Base-by-base conservation (phyloP, 2,113 vertebrate species). In the Smithornis capensis region DNA sequence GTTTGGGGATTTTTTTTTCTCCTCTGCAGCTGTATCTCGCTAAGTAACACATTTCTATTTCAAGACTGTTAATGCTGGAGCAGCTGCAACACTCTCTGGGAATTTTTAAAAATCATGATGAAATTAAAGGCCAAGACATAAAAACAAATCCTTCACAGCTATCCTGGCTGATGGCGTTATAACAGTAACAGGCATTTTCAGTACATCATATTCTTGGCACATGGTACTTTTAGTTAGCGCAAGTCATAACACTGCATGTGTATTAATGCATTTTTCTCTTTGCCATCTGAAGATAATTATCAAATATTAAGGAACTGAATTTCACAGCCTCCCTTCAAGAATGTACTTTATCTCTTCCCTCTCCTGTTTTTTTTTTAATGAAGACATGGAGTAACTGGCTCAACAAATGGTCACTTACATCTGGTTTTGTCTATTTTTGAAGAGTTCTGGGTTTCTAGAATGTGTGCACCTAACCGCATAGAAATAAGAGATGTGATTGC, bases 1-100 rank as follows among this genome's bases (percentile, higher is more conserved):
- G 79, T 88, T 93, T 90, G 64, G 92, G 89, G 79, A 78, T 57
- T 94, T 97, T 98, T 97, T 97, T 97, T 96, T 96, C 84, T 90
- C 75, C 68, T 97, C 83, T 97, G 95, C 98, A 98, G 97, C 98
- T 98, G 97, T 97, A 98, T 98, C 90, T 97, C 75, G 18, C 96
- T 96, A 95, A 98, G 94, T 96, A 97, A 97, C 97, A 97, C 95
- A 83, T 97, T 98, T 98, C 97, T 98, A 94, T 98, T 98, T 98
- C 97, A 96, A 97, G 94, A 96, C 96, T 97, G 93, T 96, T 98
- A 98, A 97, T 97, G 90, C 89, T 85, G 86, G 76, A 98, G 97
- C 98, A 98, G 97, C 97, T 98, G 98, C 96, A 96, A 83, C 73
- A 60, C 83, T 95, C 94, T 91, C 92, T 93, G 97, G 95, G 93